phyloP scores from a whole-genome alignment of 1,140 invertebrate species.

The Diachasmimorpha longicaudata region DNA sequence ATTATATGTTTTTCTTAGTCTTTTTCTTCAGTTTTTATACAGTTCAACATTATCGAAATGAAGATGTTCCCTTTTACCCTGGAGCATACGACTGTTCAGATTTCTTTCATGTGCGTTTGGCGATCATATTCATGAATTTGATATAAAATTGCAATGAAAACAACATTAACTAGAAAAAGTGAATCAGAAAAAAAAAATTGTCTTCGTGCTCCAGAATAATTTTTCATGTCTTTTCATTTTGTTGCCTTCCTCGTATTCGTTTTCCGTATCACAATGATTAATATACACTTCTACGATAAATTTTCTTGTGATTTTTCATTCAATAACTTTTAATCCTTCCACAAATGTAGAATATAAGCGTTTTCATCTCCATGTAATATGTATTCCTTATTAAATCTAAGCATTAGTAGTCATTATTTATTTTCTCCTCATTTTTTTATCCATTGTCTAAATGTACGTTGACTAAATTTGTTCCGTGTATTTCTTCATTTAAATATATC shows the following conservation, averaged over 20 bases:
- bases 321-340: constrained; percentile 31
- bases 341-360: constrained; percentile 51
- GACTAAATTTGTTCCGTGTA: constrained; percentile 37
- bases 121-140: neutral
- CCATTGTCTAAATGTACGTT: neutral
- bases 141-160: neutral
- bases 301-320: constrained; percentile 31
- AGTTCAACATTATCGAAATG: neutral
- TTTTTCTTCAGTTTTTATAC: neutral
- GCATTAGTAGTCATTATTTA: constrained; percentile 32
- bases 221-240: too few relatives aligned
- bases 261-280: constrained; percentile 48
- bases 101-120: neutral
- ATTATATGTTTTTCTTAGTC: neutral
- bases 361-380: constrained; percentile 42
- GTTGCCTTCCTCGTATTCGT: constrained; percentile 22
- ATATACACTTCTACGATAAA: constrained; percentile 44
- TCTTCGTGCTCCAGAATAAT: neutral
- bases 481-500: constrained; percentile 27
- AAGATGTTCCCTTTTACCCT: neutral
- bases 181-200: neutral
- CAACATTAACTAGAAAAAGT: neutral
- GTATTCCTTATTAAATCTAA: constrained; percentile 34
- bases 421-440: constrained; percentile 33
- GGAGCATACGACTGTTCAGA: neutral